Evolutionary conservation across 2,888 invertebrate species (phyloP), one percentile per base, ranked within the genome.

Genomic region (Resseliella maxima): DNA sequence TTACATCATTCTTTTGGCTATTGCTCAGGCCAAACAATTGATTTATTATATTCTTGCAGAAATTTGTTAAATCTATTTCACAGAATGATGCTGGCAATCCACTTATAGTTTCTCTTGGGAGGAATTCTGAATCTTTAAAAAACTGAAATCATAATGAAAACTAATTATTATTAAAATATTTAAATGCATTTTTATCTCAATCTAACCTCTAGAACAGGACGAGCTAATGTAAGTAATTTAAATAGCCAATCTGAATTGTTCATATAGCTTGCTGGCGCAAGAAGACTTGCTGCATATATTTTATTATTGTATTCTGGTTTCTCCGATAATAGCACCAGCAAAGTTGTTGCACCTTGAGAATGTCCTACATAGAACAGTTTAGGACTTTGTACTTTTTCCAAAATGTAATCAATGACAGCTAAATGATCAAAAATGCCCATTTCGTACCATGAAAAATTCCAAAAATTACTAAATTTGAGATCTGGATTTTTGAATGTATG

Each of bases 401-500:
- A 90, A 24, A 94, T 92, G 89, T 94, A 94, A 89, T 98, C 95
- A 85, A 98, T 94, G 92, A 94, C 95, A 0, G 95, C 93, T 0
- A 97, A 96, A 54, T 98, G 89, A 90, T 98, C 98, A 88, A 93
- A 92, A n/a, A 92, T 88, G 0, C 94, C 95, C 92, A 95, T 94
- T 89, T 96, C 94, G 88, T 95, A 94, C 91, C 94, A 95, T 86
- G 94, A 94, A 88, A 92, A 94, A 86, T 92, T 90, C 94, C 94
- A 94, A 90, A 93, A 95, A 89, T 96, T 94, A 89, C 96, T 95
- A 94, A 94, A 96, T 86, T 95, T 36, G 24, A 24, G 21, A 21
- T 88, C 88, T 0, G 91, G 89, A 41, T 89, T 89, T 27, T 92
- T 90, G 18, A 89, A 91, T 0, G 90, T 89, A 88, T 94, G 94